These are phyloP conservation scores for Acanthornis magna DNA, from an alignment of 2,797 vertebrate genomes.

Conservation along the genomic window DNA sequence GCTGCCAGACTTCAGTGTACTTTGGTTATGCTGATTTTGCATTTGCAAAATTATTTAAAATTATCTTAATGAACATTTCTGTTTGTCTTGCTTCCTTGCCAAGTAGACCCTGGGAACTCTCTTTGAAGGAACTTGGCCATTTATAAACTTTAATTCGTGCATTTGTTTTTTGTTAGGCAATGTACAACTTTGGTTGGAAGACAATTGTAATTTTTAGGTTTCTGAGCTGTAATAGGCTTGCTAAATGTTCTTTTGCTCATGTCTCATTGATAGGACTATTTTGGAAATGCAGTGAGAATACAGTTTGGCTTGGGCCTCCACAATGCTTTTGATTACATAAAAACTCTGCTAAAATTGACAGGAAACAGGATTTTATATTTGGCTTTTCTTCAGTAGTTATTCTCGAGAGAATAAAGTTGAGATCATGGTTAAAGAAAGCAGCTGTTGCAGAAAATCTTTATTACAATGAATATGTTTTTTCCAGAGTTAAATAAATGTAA, in stretches of 20 bases:
- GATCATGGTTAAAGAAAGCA: conserved; percentile 72
- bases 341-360: conserved; percentile 71
- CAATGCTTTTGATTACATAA: conserved; percentile 64
- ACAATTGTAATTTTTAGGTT: not conserved
- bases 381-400: conserved; percentile 67
- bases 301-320: conserved; percentile 7
- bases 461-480: conserved; percentile 42
- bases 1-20: not conserved
- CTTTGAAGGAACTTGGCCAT: not conserved
- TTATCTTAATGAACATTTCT: not conserved
- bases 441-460: conserved; percentile 70
- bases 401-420: conserved; percentile 68
- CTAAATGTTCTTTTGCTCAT: not conserved
- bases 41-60: not conserved
- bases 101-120: not conserved
- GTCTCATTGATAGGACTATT: not conserved
- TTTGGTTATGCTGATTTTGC: not conserved
- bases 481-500: conserved; percentile 59
- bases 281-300: conserved; percentile 21
- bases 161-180: not conserved
- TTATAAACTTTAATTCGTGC: not conserved
- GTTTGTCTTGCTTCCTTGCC: not conserved
- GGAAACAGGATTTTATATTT: conserved; percentile 69
- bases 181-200: not conserved
- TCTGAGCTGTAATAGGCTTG: not conserved